Evolutionary conservation across 2,797 vertebrate species (phyloP), one percentile per base, ranked within the genome.

Genomic region (Platyrinchus mystaceus): DNA sequence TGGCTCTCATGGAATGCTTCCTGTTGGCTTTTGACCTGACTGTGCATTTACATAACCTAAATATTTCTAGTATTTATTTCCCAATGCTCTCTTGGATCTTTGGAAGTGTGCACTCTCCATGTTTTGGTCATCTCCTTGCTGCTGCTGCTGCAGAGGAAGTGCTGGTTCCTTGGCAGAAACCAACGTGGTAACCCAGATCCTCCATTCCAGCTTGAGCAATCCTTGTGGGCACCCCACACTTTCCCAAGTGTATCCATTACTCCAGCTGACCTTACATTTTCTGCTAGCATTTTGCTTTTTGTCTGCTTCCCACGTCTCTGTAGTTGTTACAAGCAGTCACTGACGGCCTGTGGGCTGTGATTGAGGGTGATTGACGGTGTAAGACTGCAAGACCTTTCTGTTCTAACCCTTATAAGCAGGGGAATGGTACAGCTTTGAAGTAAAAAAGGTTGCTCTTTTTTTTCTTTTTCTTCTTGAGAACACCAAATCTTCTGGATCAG

Each of bases 401-500:
- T 73, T 84, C 67, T 39, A 63, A 88, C 58, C 15, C 37, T 34
- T 60, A 1, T 10, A 24, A 78, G 15, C 4, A 4, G 16, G 37
- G 13, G 15, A 43, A 46, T 67, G 34, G 7, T 74, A 53, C 0
- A 30, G 49, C 73, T 95, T 94, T 91, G 91, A 95, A 36, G 5
- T 66, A 23, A 46, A 85, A 26, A 39, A 47, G 12, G 8, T 26
- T 39, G 8, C 7, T 56, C 2, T 14, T 22, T 8, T 8, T 62
- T 13, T 21, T 6, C 20, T 17, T 70, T 55, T 27, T 4, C 7
- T 3, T 69, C 41, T 89, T 79, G 69, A 55, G 50, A 86, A 91
- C 63, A 86, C 89, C 34, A 86, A 70, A 90, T 92, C 76, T 90
- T 78, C 73, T 52, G 47, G 89, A 91, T 78, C 67, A 93, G 85